Conservation (phyloP, 2,888 invertebrate species). For the Lasioglossum lativentre region DNA sequence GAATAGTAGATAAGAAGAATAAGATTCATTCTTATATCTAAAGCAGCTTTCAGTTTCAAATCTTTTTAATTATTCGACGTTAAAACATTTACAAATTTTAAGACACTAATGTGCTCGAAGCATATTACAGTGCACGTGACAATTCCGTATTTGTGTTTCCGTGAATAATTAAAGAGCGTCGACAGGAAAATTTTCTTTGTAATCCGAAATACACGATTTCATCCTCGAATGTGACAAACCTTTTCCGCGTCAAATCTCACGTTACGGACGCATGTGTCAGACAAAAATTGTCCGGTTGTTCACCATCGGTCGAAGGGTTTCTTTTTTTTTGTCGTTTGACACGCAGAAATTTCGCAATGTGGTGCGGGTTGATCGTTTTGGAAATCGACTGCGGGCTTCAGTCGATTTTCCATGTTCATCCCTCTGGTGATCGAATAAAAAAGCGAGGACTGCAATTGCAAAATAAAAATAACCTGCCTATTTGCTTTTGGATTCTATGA, state of each 20-base stretch:
- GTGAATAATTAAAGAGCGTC: not conserved
- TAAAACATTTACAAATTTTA: not conserved
- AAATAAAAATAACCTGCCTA: not conserved
- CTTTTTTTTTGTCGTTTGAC: not conserved
- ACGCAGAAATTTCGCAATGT: not conserved
- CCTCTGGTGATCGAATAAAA: not conserved
- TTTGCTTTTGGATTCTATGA: not conserved
- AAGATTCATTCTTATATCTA: too few relatives aligned
- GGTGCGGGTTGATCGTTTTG: not conserved
- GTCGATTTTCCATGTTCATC: not conserved
- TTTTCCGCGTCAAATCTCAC: not conserved
- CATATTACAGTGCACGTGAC: not conserved
- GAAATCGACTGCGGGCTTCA: not conserved
- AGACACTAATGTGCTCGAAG: not conserved
- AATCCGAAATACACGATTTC: not conserved
- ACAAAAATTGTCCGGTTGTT: not conserved
- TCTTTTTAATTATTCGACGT: not conserved
- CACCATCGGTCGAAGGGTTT: not conserved
- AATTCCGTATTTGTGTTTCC: not conserved
- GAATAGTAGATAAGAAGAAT: too few relatives aligned
- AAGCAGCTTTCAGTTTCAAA: not conserved
- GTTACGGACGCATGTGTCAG: not conserved
- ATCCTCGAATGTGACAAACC: not conserved
- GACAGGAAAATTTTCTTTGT: not conserved
- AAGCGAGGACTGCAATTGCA: not conserved